phyloP scores from a whole-genome alignment of 2,888 invertebrate species.

The Molorchus minor region DNA sequence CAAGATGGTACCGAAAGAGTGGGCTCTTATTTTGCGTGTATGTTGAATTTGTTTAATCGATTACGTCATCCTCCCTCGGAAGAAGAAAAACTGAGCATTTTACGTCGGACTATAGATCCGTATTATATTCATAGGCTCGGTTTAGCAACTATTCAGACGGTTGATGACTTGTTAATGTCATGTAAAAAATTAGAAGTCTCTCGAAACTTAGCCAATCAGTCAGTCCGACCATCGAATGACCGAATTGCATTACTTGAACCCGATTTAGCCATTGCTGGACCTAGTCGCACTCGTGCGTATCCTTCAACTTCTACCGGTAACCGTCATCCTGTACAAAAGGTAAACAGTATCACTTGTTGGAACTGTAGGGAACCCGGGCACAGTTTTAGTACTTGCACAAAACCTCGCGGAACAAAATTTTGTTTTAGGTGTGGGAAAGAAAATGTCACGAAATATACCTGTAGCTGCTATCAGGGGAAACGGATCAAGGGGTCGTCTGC shows the following conservation, averaged over 20 bases:
- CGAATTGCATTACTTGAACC: background rate
- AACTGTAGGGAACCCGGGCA: slow-evolving; percentile 18
- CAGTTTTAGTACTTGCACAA: slow-evolving; percentile 2
- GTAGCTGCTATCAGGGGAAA: background rate
- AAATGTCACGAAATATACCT: slow-evolving; percentile 8
- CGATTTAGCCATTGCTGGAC: slow-evolving; percentile 9
- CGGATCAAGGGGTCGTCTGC: background rate
- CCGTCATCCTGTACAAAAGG: background rate
- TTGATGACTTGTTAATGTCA: background rate
- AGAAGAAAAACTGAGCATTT: background rate
- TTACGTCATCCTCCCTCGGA: slow-evolving; percentile 5
- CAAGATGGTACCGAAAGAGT: too few relatives aligned
- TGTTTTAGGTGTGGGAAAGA: slow-evolving; percentile 16
- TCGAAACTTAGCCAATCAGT: slow-evolving; percentile 1
- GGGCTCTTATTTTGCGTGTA: slow-evolving; percentile 15
- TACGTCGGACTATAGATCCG: too few relatives aligned
- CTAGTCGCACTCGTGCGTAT: too few relatives aligned
- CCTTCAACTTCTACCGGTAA: background rate
- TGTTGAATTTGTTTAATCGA: slow-evolving; percentile 21
- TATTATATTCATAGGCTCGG: too few relatives aligned
- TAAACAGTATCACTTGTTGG: slow-evolving; percentile 8
- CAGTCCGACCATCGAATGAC: background rate
- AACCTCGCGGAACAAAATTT: background rate
- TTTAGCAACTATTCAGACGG: background rate
- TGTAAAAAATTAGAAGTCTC: slow-evolving; percentile 3